Base-by-base conservation (phyloP, 2,113 vertebrate species). In the Limnothrissa miodon region DNA sequence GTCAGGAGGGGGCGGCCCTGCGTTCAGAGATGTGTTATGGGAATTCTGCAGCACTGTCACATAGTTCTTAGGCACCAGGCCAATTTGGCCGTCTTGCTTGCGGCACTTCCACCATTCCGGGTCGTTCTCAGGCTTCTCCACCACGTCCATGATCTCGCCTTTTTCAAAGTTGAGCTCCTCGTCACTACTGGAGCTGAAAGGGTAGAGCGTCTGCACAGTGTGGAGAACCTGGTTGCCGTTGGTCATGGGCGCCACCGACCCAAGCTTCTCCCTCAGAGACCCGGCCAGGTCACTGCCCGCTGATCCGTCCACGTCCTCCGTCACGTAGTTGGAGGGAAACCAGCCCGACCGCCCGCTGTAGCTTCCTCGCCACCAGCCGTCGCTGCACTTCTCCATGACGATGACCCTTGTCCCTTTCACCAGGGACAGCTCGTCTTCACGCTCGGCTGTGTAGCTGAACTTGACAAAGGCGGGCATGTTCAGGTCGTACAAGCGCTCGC, bases 61-160 rank as follows among this genome's bases (percentile, higher is more conserved):
- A 87, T 97, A 97, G 94, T 97, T 97, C 91, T 97, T 97, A 42
- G 96, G 97, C 84, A 97, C 97, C 83, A 97, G 91, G 84, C 97
- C 97, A 83, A 97, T 88, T 88, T 94, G 95, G 80, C 96, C 96
- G 46, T 97, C 96, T 5, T 91, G 94, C 90, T 97, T 97, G 89
- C 96, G 94, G 90, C 97, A 97, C 90, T 96, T 97, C 97, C 96
- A 97, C 97, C 97, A 97, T 85, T 97, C 97, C 0, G 97, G 97
- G 87, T 97, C 97, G 82, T 97, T 97, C 92, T 97, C 97, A 0
- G 96, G 97, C 87, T 96, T 97, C 92, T 97, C 97, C 87, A 97
- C 92, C 53, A 97, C 96, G 89, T 97, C 96, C 96, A 97, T 97
- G 84, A 97, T 85, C 89, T 97, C 97, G 1, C 97, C 95, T 89